Conservation (phyloP, 2,888 invertebrate genomes). For the Drosophila prostipennis region DNA sequence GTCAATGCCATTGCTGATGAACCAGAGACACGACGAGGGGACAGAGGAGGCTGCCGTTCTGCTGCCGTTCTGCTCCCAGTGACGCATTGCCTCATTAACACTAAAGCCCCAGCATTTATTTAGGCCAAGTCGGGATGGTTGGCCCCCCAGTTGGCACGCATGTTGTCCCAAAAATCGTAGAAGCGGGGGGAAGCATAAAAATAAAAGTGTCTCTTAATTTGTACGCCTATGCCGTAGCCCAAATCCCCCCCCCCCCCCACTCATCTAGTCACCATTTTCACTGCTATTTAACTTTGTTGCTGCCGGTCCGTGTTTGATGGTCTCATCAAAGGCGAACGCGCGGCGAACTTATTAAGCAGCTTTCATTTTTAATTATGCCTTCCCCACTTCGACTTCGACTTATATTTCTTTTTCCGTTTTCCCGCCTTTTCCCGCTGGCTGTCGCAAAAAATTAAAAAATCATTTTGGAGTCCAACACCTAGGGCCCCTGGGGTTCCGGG, state of each 20-base stretch:
- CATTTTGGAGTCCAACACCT: slow-evolving; percentile 49
- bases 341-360: slow-evolving; percentile 68
- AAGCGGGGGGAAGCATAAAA: slow-evolving; percentile 12
- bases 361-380: slow-evolving; percentile 73
- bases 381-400: slow-evolving; percentile 20
- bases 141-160: slow-evolving; percentile 67
- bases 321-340: slow-evolving; percentile 66
- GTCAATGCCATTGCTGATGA: slow-evolving; percentile 77
- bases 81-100: slow-evolving; percentile 79
- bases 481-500: neutral
- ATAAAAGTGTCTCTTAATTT: slow-evolving; percentile 75
- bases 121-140: slow-evolving; percentile 14
- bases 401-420: slow-evolving; percentile 41
- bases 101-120: slow-evolving; percentile 68
- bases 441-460: slow-evolving; percentile 60
- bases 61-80: slow-evolving; percentile 43
- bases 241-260: neutral
- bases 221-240: slow-evolving; percentile 34
- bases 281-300: slow-evolving; percentile 21
- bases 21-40: slow-evolving; percentile 58
- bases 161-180: slow-evolving; percentile 47
- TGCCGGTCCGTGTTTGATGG: slow-evolving; percentile 23
- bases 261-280: slow-evolving; percentile 1
- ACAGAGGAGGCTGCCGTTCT: neutral
- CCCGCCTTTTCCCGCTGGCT: slow-evolving; percentile 4